Base-by-base conservation (phyloP, 2,113 vertebrate genomes). In the Speoplatyrhinus poulsoni region DNA sequence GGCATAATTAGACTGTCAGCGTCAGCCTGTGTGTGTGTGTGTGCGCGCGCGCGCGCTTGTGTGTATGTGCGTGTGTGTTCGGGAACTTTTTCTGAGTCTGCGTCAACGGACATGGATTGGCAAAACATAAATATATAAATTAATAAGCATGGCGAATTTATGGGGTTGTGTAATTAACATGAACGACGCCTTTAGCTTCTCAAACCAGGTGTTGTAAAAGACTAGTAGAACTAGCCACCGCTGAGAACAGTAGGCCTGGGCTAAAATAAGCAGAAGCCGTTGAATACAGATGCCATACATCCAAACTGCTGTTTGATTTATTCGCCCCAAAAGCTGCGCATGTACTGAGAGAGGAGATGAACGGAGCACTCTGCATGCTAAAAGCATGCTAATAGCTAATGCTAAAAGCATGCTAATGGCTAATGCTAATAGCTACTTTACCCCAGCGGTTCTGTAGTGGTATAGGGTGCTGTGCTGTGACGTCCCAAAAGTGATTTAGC, bases 1-100 rank as follows among this genome's bases (percentile, higher is more conserved):
- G 55, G 58, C 65, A 63, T 83, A 83, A 88, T 89, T 85, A 88
- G 65, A 80, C 69, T 67, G 88, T 89, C 83, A 84, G 65, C 72
- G 67, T 82, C 76, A 70, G 60, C 65, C 54, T 80, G 26, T 55
- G 46, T 26, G 17, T 19, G 46, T 13, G 49, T 58, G 58, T n/a
- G 63, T 9, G 70, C 15, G 67, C 50, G 56, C 59, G 52, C 9
- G n/a, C 62, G 52, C n/a, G n/a, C n/a, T n/a, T 54, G 52, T 54
- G 52, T 54, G 52, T 54, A 6, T 54, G 52, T 54, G 52, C n/a
- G 52, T 55, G 49, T 54, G n/a, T 81, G 63, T 52, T 75, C 46
- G 67, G 56, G 74, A 26, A 4, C 70, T 52, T 55, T 63, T 77
- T 57, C 11, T 72, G 2, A 5, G 3, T 32, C 56, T 70, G 47